phyloP scores from a whole-genome alignment of 1,140 invertebrate genomes.

The Euwallacea similis region DNA sequence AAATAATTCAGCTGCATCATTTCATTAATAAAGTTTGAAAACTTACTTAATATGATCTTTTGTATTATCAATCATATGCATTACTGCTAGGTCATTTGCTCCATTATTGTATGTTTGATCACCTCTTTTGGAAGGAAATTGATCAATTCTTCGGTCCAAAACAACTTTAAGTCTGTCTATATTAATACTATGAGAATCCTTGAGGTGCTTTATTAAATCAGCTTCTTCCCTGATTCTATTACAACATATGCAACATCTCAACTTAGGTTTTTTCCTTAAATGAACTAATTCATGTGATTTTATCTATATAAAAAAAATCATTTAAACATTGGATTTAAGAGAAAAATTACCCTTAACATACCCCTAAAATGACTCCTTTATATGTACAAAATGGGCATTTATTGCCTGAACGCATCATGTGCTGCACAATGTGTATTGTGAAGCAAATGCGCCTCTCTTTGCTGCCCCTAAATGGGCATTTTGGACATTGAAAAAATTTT shows the following conservation, averaged over 20 bases:
- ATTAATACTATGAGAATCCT: background rate
- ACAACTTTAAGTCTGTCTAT: background rate
- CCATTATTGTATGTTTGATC: too few species aligned
- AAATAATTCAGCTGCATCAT: too few species aligned
- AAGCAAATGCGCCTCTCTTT: background rate
- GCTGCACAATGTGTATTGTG: background rate
- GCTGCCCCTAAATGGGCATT: background rate
- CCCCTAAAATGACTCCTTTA: background rate
- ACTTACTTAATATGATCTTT: too few species aligned
- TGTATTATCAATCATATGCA: too few species aligned
- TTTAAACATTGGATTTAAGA: background rate
- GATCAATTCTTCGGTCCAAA: background rate
- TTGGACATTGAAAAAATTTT: background rate
- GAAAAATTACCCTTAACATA: background rate
- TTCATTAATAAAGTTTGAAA: too few species aligned
- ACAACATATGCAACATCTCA: background rate
- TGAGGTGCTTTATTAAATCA: background rate
- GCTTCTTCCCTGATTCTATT: background rate
- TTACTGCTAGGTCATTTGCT: too few species aligned
- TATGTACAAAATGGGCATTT: constrained; percentile 1
- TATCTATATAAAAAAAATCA: background rate
- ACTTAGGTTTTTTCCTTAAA: background rate
- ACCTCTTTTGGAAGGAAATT: too few species aligned
- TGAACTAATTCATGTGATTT: background rate
- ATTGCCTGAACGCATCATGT: background rate